phyloP scores from a whole-genome alignment of 1,140 invertebrate genomes.

The Phenacoccus solenopsis region DNA sequence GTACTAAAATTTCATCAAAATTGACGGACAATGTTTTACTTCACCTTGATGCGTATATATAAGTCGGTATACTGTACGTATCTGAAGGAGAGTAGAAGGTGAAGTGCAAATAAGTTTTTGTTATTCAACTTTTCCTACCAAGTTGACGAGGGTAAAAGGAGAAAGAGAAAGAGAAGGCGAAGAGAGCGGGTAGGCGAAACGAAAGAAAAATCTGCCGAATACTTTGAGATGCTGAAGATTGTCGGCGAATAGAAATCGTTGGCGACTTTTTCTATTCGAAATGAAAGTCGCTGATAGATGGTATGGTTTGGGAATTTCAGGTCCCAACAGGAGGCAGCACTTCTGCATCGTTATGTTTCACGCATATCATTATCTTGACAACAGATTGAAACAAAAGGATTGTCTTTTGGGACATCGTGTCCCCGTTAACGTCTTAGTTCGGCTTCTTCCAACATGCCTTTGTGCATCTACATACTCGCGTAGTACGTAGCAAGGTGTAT shows the following conservation, averaged over 20 bases:
- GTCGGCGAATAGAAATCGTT: background rate
- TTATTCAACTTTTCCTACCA: too few relatives aligned
- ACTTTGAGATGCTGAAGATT: too few relatives aligned
- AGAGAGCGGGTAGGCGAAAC: too few relatives aligned
- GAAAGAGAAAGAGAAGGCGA: too few relatives aligned
- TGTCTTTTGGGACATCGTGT: conserved; percentile 11
- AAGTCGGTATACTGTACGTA: too few relatives aligned
- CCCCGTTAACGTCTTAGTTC: conserved; percentile 9
- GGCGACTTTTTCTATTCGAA: conserved; percentile 12
- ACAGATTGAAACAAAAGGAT: conserved; percentile 18
- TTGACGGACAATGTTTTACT: too few relatives aligned
- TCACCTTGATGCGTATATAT: too few relatives aligned
- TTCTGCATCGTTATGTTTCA: conserved; percentile 16
- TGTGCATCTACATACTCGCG: background rate
- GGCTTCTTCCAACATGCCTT: background rate
- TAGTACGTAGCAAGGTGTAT: background rate
- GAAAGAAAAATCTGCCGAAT: background rate
- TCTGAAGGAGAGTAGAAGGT: too few relatives aligned
- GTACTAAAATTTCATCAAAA: too few relatives aligned
- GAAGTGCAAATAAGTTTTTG: too few relatives aligned
- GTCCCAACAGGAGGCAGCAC: conserved; percentile 16
- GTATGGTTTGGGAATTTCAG: conserved; percentile 11
- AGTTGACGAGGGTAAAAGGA: too few relatives aligned
- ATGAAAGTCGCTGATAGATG: conserved; percentile 8
- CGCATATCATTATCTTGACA: conserved; percentile 14